Evolutionary conservation across 2,888 invertebrate genomes (phyloP), one percentile per base, ranked within the genome.

Genomic region (Tinea semifulvella): DNA sequence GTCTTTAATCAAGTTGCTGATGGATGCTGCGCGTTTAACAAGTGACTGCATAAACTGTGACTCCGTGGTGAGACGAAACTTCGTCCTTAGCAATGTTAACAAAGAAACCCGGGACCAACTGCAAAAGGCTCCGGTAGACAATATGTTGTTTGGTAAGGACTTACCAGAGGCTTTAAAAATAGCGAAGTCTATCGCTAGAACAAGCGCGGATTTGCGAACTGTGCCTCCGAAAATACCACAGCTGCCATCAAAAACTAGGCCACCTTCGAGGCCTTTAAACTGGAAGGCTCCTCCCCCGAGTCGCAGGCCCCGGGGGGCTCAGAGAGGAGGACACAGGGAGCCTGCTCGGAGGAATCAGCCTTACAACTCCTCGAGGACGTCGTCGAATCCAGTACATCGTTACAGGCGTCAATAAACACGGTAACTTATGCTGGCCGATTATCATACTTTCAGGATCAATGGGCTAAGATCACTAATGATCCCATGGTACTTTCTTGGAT

Each of bases 51-150:
- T 52, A 40, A 40, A 53, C 18, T 16, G 16, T 2, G 52, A 56
- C 4, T 46, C 53, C 0, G 17, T 47, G 0, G 47, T 47, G 0
- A 42, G 52, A 26, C 27, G 52, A 8, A 47, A 48, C 25, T 52
- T 51, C 17, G 25, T 52, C 1, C 11, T 49, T 1, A 45, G 10
- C 31, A 16, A n/a, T 3, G 19, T 55, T 1, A 56, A 53, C 40
- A 50, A 50, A 18, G 53, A 53, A 4, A 22, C 50, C 26, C 52
- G 48, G 31, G 53, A 55, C 3, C 52, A 53, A 2, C 11, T 56
- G 1, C 44, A 46, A 3, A 47, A 42, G 2, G 51, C 51, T 2
- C 48, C 50, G 19, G 42, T 53, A 7, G 53, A 53, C 35, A 48
- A 40, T 1, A 43, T 18, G 10, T 28, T 52, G 2, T 55, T 55